phyloP scores from a whole-genome alignment of 2,797 vertebrate species.

The Sebastes baramenuke region DNA sequence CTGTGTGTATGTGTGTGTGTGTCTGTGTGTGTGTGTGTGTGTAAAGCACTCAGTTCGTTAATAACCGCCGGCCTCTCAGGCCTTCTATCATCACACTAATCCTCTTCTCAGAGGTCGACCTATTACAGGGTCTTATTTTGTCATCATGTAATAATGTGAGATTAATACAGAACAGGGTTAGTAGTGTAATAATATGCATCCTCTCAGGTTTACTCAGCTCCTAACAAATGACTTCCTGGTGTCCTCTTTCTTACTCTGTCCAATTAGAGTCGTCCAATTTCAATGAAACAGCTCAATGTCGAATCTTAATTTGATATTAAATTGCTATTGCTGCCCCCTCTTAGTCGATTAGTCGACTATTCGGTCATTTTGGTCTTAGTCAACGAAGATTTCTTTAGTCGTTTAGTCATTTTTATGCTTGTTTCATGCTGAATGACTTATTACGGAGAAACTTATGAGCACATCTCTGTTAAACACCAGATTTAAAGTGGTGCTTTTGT shows the following conservation, averaged over 20 bases:
- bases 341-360: too few species aligned
- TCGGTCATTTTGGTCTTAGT: too few species aligned
- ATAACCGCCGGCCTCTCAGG: slow-evolving; percentile 34
- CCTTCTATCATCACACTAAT: slow-evolving; percentile 43
- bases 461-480: too few species aligned
- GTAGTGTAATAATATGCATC: neutral
- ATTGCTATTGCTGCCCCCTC: too few species aligned
- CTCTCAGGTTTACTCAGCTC: neutral
- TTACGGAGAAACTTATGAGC: too few species aligned
- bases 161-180: slow-evolving; percentile 2
- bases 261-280: neutral
- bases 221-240: neutral
- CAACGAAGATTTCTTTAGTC: too few species aligned
- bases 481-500: too few species aligned
- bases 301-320: neutral
- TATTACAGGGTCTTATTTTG: slow-evolving; percentile 31
- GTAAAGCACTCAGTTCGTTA: slow-evolving; percentile 7
- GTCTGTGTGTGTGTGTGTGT: neutral
- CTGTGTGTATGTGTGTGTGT: neutral
- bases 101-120: slow-evolving; percentile 44
- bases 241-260: neutral
- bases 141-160: slow-evolving; percentile 22
- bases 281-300: neutral
- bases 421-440: too few species aligned
- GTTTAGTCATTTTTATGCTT: too few species aligned